Evolutionary conservation across 2,113 vertebrate genomes (phyloP), one percentile per base, ranked within the genome.

Genomic region (Serilophus lunatus): DNA sequence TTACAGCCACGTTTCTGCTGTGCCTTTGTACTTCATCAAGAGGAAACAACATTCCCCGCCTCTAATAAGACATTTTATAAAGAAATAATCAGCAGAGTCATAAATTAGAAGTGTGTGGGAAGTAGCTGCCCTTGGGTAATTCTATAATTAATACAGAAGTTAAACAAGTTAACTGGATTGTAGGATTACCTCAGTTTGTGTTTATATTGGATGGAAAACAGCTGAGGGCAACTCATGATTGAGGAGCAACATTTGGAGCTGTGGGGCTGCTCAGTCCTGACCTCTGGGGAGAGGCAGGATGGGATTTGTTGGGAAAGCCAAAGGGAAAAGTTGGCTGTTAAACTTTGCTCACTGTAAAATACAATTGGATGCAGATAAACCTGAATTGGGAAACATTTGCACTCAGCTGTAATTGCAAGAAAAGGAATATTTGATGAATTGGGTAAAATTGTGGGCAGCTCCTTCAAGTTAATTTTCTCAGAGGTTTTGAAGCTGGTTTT

Each of bases 101-200:
- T 87, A 83, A 87, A 95, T 93, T 94, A 92, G 92, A 92, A 78
- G 42, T 93, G 78, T 88, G 77, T 75, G 87, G 79, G 92, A 97
- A 97, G 95, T 51, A 96, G 69, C 72, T 96, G 79, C 74, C 91
- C 95, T 94, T 93, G 90, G 88, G 93, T 97, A 91, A 71, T 94
- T 96, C 70, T 94, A 70, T 93, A 97, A 97, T 96, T 97, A 96
- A 97, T 92, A 96, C 36, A 92, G 90, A 96, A 97, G 91, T 83
- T 94, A 83, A 97, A 96, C 17, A 29, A 92, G 80, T 90, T 87
- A 95, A 95, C 95, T 93, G 88, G 82, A 94, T 77, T 96, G 76
- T 54, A 95, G 88, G 74, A 95, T 95, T 95, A 96, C 51, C 90
- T 93, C 83, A 36, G 94, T 96, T 96, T 93, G 47, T 92, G 65